These are phyloP conservation scores for Heliangelus exortis DNA, from an alignment of 2,797 vertebrate species.

Conservation along the genomic window DNA sequence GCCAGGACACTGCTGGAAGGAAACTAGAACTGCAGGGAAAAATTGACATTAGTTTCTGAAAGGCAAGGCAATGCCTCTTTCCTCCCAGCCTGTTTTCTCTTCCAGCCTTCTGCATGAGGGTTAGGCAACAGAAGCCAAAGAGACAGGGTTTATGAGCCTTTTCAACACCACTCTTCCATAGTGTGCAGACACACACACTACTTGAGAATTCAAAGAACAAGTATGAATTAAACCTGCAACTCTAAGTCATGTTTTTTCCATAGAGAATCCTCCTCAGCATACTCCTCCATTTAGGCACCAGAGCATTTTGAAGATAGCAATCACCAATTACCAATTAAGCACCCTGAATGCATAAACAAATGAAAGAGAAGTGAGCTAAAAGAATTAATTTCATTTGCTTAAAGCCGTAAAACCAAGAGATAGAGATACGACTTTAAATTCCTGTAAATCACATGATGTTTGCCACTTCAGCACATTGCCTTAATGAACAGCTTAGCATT, in stretches of 20 bases:
- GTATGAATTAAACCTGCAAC: not conserved
- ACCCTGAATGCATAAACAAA: not conserved
- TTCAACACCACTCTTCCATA: not conserved
- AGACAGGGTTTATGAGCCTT: not conserved
- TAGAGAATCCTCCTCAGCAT: not conserved
- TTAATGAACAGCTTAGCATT: not conserved
- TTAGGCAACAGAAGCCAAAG: not conserved
- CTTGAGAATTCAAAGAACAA: not conserved
- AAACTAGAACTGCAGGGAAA: not conserved
- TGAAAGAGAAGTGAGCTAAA: not conserved
- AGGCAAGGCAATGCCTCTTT: not conserved
- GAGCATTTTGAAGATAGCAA: not conserved
- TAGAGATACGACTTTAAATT: not conserved
- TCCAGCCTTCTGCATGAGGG: not conserved
- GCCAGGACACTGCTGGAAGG: not conserved
- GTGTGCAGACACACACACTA: not conserved
- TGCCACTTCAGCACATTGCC: not conserved
- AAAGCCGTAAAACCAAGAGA: not conserved
- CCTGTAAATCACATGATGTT: not conserved
- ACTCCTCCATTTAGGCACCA: not conserved
- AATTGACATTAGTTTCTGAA: not conserved
- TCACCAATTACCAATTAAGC: not conserved
- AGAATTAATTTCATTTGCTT: not conserved
- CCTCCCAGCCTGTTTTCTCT: not conserved
- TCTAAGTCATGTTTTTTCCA: not conserved